Conservation (phyloP, 2,113 vertebrate species). For the Pseudorasbora parva region DNA sequence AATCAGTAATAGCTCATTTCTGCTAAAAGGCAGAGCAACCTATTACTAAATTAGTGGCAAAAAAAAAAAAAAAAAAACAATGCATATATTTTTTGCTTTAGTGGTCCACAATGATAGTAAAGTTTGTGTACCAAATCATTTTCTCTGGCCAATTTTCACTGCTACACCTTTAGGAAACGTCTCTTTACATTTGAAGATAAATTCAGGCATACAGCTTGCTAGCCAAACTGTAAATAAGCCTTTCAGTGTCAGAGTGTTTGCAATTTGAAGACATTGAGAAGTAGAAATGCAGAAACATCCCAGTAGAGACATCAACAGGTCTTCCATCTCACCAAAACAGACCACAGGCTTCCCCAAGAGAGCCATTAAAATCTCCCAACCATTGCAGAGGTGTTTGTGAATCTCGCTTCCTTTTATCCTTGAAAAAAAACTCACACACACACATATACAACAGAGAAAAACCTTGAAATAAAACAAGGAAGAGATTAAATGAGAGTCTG, state of each 20-base stretch:
- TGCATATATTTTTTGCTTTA: too few species aligned
- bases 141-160: neutral
- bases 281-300: neutral
- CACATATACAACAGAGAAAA: neutral
- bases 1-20: too few species aligned
- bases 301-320: conserved; percentile 30
- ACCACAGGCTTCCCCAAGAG: conserved; percentile 34
- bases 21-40: too few species aligned
- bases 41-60: too few species aligned
- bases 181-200: neutral
- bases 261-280: neutral
- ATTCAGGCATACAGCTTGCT: too few species aligned
- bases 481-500: neutral
- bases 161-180: neutral
- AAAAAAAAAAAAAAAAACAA: too few species aligned
- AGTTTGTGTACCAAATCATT: too few species aligned
- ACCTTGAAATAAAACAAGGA: conserved; percentile 27
- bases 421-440: conserved; percentile 11
- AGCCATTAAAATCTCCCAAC: conserved; percentile 44
- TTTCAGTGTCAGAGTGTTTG: neutral
- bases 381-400: conserved; percentile 50
- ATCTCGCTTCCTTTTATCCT: conserved; percentile 20
- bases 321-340: conserved; percentile 34
- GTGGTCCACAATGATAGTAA: too few species aligned
- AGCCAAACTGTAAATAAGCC: neutral